Evolutionary conservation across 2,797 vertebrate species (phyloP).

Genomic region (Protonibea diacanthus): DNA sequence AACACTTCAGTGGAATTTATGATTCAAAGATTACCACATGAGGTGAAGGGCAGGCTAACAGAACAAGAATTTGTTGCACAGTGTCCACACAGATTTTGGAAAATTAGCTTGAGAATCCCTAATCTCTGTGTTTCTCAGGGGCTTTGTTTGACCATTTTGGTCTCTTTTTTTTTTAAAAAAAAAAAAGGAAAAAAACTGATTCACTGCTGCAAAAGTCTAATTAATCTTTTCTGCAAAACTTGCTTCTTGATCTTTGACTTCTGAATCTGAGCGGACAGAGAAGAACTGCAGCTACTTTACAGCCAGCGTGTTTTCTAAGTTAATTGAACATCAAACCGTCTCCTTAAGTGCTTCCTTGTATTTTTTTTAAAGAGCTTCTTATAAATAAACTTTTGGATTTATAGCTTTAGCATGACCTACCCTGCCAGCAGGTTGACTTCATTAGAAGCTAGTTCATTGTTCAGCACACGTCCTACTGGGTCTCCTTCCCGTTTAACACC

Average conservation of each 20-base stretch:
- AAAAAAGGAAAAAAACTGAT: not conserved
- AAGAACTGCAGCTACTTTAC: constrained; percentile 1
- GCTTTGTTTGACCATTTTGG: constrained; percentile 27
- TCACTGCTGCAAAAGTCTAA: constrained; percentile 34
- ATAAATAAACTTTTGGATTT: constrained; percentile 43
- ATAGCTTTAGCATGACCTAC: constrained; percentile 41
- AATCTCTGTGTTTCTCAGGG: constrained; percentile 13
- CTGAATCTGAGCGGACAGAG: constrained; percentile 21
- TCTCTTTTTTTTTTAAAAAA: constrained; percentile 2
- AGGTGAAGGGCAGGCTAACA: constrained; percentile 30
- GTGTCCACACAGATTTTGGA: constrained; percentile 26
- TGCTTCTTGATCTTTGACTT: constrained; percentile 49
- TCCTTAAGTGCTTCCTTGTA: constrained; percentile 22
- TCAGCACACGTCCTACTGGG: constrained; percentile 35
- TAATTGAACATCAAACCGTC: constrained; percentile 36
- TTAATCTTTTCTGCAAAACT: constrained; percentile 52
- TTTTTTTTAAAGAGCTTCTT: constrained; percentile 28
- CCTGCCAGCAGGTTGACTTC: constrained; percentile 39
- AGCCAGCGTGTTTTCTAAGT: constrained; percentile 17
- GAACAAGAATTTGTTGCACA: constrained; percentile 6
- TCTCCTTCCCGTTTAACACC: constrained; percentile 41
- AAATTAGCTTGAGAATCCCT: constrained; percentile 32
- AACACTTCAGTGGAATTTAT: constrained; percentile 32
- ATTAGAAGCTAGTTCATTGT: constrained; percentile 47
- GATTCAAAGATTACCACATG: constrained; percentile 24